Evolutionary conservation across 2,113 vertebrate genomes (phyloP).

Genomic region (Perognathus longimembris): DNA sequence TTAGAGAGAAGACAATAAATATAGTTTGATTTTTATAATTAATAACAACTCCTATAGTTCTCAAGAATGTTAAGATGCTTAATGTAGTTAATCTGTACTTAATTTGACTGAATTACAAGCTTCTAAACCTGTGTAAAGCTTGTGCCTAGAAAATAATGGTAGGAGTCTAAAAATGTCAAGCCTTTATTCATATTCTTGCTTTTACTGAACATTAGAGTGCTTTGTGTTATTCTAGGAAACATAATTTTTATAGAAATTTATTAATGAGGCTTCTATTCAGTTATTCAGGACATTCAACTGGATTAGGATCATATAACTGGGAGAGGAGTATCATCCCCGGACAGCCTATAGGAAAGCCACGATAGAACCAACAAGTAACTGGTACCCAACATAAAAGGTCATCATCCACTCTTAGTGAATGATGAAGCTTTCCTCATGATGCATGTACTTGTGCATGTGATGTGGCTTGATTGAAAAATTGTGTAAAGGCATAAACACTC

Average conservation of each 20-base stretch:
- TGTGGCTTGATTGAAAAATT: conserved; percentile 11
- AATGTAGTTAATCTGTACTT: background rate
- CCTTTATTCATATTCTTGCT: background rate
- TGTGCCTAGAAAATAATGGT: background rate
- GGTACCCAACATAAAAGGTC: background rate
- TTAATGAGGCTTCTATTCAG: background rate
- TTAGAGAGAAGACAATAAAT: background rate
- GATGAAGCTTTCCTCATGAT: background rate
- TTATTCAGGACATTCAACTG: background rate
- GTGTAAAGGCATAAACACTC: background rate
- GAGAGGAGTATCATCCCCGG: background rate
- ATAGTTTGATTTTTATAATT: background rate
- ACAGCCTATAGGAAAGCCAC: background rate
- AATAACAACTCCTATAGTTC: background rate
- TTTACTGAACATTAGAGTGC: background rate
- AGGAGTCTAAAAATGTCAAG: background rate
- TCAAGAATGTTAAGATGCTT: conserved; percentile 1
- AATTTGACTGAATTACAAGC: background rate
- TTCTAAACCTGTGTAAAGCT: background rate
- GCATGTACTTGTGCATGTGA: background rate
- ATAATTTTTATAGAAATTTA: background rate
- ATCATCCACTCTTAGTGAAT: background rate
- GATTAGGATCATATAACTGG: background rate
- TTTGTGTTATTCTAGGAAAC: background rate
- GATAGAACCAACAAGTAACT: background rate